Conservation (phyloP, 2,797 vertebrate species). For the Arctocebus calabarensis region DNA sequence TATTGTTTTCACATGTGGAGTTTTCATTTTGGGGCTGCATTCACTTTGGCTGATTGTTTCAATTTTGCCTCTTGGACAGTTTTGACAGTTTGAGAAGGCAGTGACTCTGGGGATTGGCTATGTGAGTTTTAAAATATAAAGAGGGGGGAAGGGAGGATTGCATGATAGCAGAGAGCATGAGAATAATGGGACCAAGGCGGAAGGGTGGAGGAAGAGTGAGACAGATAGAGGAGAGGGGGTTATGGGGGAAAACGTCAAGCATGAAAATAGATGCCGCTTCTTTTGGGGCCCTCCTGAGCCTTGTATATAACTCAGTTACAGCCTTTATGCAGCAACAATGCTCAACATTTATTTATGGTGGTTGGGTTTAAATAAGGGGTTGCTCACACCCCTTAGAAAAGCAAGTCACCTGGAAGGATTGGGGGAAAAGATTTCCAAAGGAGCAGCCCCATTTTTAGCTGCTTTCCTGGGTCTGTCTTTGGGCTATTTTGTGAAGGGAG, state of each 20-base stretch:
- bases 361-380: neutral
- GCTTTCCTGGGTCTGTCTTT: neutral
- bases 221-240: neutral
- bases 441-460: neutral
- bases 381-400: neutral
- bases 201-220: neutral
- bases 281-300: neutral
- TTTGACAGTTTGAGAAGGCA: slow-evolving; percentile 60
- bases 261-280: neutral
- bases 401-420: neutral
- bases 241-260: neutral
- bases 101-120: neutral
- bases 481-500: neutral
- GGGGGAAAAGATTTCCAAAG: neutral
- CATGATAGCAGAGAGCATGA: neutral
- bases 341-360: neutral
- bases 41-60: slow-evolving; percentile 59
- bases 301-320: neutral
- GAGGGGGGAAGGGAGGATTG: neutral
- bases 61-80: slow-evolving; percentile 41
- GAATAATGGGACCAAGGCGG: neutral
- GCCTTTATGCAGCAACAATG: neutral
- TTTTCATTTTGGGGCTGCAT: slow-evolving; percentile 24
- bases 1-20: neutral
- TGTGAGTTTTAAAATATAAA: slow-evolving; percentile 40